These are phyloP conservation scores for Pituophis catenifer DNA, from an alignment of 2,113 vertebrate genomes.

Conservation along the genomic window DNA sequence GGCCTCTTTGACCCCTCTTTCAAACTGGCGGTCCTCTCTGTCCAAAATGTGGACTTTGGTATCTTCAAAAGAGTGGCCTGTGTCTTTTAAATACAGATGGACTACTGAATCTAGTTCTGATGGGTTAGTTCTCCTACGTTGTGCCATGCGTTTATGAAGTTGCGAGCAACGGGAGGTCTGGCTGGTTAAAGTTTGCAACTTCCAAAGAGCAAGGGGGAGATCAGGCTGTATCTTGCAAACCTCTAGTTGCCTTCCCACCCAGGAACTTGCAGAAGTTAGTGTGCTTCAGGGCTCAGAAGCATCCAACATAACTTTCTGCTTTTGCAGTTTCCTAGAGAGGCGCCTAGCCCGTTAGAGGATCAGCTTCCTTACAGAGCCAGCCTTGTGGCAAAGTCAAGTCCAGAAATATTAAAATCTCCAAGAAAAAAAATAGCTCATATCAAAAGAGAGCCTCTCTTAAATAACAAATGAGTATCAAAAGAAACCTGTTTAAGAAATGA, in stretches of 20 bases:
- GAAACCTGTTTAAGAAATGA: neutral
- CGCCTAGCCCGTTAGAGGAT: neutral
- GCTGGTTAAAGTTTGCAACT: too few relatives aligned
- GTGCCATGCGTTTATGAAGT: too few relatives aligned
- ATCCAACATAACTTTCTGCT: neutral
- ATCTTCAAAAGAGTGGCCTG: too few relatives aligned
- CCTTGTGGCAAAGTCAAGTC: neutral
- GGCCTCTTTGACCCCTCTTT: too few relatives aligned
- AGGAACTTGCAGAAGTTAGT: neutral
- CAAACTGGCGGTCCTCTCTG: too few relatives aligned
- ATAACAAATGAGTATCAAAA: neutral
- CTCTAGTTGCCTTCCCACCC: neutral
- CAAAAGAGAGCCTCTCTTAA: neutral
- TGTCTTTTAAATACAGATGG: too few relatives aligned
- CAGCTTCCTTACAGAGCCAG: neutral
- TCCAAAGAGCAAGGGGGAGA: neutral
- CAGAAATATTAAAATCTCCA: neutral
- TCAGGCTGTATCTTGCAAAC: neutral
- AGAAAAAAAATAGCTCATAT: neutral
- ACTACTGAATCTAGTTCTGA: too few relatives aligned
- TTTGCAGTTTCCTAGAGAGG: neutral
- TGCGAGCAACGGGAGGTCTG: too few relatives aligned
- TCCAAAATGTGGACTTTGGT: too few relatives aligned
- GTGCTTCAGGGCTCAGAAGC: neutral
- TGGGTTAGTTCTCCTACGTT: too few relatives aligned